phyloP scores from a whole-genome alignment of 2,888 invertebrate species.

The Limnephilus auricula region DNA sequence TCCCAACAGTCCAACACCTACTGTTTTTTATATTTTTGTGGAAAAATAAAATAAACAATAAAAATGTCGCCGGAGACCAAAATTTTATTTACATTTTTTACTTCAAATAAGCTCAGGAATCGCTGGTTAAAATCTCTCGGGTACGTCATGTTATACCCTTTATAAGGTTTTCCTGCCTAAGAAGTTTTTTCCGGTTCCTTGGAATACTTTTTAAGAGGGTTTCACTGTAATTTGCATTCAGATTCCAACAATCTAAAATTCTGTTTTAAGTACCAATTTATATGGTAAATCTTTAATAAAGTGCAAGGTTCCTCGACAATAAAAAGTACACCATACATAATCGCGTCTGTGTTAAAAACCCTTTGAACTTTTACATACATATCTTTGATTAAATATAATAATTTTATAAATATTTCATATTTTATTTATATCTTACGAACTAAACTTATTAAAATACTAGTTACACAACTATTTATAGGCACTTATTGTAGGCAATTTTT shows the following conservation, averaged over 20 bases:
- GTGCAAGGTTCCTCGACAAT: neutral
- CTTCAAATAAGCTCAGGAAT: too few relatives aligned
- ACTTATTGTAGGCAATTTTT: conserved; percentile 61
- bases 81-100: too few relatives aligned
- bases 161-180: too few relatives aligned
- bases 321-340: neutral
- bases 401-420: conserved; percentile 29
- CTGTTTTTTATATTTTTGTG: too few relatives aligned
- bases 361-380: conserved; percentile 2
- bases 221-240: neutral
- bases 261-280: neutral
- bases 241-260: neutral
- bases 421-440: conserved; percentile 4
- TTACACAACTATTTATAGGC: conserved; percentile 57
- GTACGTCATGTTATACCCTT: too few relatives aligned
- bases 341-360: too few relatives aligned
- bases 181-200: too few relatives aligned
- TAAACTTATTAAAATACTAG: conserved; percentile 47
- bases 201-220: too few relatives aligned
- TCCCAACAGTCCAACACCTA: too few relatives aligned
- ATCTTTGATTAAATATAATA: conserved; percentile 6
- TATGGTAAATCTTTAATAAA: neutral
- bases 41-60: too few relatives aligned
- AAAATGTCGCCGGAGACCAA: too few relatives aligned
- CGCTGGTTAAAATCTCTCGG: too few relatives aligned